Evolutionary conservation across 2,113 vertebrate species (phyloP).

Genomic region (Marmota flaviventris): DNA sequence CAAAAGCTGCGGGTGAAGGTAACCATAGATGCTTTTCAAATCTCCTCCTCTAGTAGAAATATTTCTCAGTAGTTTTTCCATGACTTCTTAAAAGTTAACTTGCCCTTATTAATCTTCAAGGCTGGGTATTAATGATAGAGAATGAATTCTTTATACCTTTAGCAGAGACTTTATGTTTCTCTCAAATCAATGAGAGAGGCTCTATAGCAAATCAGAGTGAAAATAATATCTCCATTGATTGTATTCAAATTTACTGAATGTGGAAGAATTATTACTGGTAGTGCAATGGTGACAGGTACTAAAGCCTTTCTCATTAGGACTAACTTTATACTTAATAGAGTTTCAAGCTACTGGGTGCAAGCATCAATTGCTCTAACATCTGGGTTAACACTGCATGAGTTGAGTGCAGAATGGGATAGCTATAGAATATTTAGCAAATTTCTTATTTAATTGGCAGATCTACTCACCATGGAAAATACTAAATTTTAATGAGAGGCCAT

Average conservation of each 20-base stretch:
- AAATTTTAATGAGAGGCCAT: conserved; percentile 71
- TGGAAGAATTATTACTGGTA: conserved; percentile 84
- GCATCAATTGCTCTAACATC: conserved; percentile 86
- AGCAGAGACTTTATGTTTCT: conserved; percentile 63
- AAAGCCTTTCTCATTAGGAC: conserved; percentile 82
- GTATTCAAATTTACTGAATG: conserved; percentile 70
- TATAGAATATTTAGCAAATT: conserved; percentile 71
- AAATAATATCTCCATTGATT: conserved; percentile 79
- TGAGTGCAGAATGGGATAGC: conserved; percentile 73
- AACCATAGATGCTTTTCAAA: background rate
- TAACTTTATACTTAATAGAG: conserved; percentile 82
- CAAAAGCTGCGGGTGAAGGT: conserved; percentile 94
- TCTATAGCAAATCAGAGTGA: conserved; percentile 56
- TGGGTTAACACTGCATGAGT: conserved; percentile 82
- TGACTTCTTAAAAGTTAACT: background rate
- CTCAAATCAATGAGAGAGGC: conserved; percentile 55
- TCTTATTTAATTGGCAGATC: conserved; percentile 84
- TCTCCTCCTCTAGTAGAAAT: background rate
- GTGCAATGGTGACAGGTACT: conserved; percentile 70
- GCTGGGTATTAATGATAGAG: background rate
- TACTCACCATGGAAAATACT: conserved; percentile 80
- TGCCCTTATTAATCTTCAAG: background rate
- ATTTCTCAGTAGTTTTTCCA: background rate
- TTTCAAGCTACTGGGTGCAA: conserved; percentile 78
- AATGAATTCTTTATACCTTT: conserved; percentile 63